These are phyloP conservation scores for Catagonus wagneri DNA, from an alignment of 2,113 vertebrate genomes.

Conservation along the genomic window DNA sequence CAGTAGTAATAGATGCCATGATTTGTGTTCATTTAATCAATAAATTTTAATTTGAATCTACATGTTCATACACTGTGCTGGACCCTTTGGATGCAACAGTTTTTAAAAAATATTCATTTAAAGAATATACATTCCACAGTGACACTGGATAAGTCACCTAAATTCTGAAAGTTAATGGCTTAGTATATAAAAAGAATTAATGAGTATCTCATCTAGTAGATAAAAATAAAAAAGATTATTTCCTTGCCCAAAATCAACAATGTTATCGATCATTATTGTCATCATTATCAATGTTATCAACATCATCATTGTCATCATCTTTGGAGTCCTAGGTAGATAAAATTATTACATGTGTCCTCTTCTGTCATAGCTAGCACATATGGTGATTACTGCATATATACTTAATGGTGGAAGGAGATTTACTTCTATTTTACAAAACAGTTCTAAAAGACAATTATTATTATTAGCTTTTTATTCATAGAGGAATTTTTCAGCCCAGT, in stretches of 20 bases:
- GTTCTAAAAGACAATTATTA: not conserved
- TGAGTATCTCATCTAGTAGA: not conserved
- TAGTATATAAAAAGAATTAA: not conserved
- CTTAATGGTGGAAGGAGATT: not conserved
- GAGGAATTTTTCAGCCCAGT: not conserved
- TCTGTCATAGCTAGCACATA: not conserved
- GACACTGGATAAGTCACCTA: not conserved
- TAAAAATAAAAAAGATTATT: conserved; percentile 25
- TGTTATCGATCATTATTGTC: not conserved
- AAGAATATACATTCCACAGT: not conserved
- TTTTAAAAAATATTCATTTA: not conserved
- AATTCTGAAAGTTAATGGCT: not conserved
- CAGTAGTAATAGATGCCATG: fast-evolving
- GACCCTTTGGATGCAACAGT: not conserved
- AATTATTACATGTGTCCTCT: not conserved
- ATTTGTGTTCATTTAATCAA: not conserved
- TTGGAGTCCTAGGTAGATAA: too few species aligned
- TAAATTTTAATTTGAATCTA: not conserved
- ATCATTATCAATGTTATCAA: not conserved
- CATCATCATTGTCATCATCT: not conserved
- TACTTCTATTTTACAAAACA: not conserved
- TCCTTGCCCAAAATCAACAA: not conserved
- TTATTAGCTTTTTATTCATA: not conserved
- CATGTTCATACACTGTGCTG: not conserved
- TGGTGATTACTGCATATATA: not conserved